Percentiles rank a stretch among this genome's conserved stretches.
phyloP scores from a whole-genome alignment of 1,140 invertebrate genomes.

The Drosophila seguyi region DNA sequence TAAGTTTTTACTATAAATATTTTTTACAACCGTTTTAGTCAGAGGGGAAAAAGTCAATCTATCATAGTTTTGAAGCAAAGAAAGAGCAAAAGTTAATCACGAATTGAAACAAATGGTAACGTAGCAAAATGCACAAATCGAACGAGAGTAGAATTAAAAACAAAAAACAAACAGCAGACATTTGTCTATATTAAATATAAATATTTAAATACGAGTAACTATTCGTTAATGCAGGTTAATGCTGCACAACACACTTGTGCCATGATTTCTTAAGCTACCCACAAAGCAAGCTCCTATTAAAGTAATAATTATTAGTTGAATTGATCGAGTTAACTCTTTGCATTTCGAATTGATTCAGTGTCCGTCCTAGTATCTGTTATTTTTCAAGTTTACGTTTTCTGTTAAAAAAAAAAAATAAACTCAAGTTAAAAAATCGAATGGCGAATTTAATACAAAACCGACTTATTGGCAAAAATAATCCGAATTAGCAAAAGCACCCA shows the following conservation, averaged over 20 bases:
- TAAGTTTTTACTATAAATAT: slow-evolving; percentile 22
- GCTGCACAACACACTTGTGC: slow-evolving; percentile 59
- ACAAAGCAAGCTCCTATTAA: slow-evolving; percentile 46
- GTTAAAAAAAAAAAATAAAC: slow-evolving; percentile 17
- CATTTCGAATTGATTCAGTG: slow-evolving; percentile 69
- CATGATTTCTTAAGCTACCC: slow-evolving; percentile 53
- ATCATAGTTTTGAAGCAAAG: slow-evolving; percentile 14
- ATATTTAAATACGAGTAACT: slow-evolving; percentile 8
- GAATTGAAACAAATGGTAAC: slow-evolving; percentile 27
- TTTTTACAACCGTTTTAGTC: slow-evolving; percentile 37
- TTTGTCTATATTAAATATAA: slow-evolving; percentile 26
- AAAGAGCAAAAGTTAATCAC: slow-evolving; percentile 27
- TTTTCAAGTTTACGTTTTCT: slow-evolving; percentile 29
- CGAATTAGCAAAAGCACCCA: slow-evolving; percentile 53
- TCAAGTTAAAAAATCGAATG: slow-evolving; percentile 33
- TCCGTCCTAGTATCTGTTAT: slow-evolving; percentile 78
- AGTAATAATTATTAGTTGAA: slow-evolving; percentile 50
- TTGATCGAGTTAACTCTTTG: slow-evolving; percentile 42
- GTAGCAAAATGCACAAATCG: slow-evolving; percentile 65
- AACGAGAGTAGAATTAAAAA: slow-evolving; percentile 29
- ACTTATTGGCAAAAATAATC: slow-evolving; percentile 54
- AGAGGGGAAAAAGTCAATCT: slow-evolving; percentile 23
- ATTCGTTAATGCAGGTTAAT: slow-evolving; percentile 46
- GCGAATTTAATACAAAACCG: slow-evolving; percentile 66
- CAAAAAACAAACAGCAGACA: slow-evolving; percentile 4